These are phyloP conservation scores for Cynaeus angustus DNA, from an alignment of 2,888 invertebrate species.

Conservation along the genomic window DNA sequence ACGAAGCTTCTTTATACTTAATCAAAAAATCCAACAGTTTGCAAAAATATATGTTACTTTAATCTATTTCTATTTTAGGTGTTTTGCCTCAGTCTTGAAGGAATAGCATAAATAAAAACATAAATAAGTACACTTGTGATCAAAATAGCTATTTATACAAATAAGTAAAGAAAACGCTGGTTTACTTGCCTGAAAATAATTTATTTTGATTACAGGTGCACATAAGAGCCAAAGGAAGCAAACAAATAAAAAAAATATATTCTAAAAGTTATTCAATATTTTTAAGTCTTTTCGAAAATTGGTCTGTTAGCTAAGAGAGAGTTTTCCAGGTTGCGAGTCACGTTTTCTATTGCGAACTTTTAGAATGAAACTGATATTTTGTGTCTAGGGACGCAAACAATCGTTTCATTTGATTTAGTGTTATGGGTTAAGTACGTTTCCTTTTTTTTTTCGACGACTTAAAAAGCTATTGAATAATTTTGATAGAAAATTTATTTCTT, in stretches of 20 bases:
- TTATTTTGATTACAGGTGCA: conserved; percentile 58
- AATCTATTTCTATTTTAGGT: conserved; percentile 45
- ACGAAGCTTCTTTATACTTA: conserved; percentile 21
- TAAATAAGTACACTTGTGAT: conserved; percentile 45
- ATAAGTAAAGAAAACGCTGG: conserved; percentile 27
- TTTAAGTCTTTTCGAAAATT: conserved; percentile 46
- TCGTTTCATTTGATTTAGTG: conserved; percentile 16
- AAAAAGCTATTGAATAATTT: conserved; percentile 46
- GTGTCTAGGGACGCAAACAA: conserved; percentile 15
- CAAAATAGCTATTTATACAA: conserved; percentile 40
- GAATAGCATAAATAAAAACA: conserved; percentile 41
- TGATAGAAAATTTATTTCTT: conserved; percentile 57
- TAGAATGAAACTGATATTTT: conserved; percentile 18
- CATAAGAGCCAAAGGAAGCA: conserved; percentile 41
- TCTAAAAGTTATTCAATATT: conserved; percentile 43
- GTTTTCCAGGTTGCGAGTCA: conserved; percentile 17
- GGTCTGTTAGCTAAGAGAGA: conserved; percentile 25
- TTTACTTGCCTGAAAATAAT: conserved; percentile 52
- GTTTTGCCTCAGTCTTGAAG: conserved; percentile 53
- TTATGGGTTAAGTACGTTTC: background rate
- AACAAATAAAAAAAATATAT: conserved; percentile 29
- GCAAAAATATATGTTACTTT: conserved; percentile 47
- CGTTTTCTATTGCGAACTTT: conserved; percentile 20
- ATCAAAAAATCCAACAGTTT: conserved; percentile 29
- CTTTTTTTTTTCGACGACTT: conserved; percentile 35